Evolutionary conservation across 2,888 invertebrate species (phyloP).

Genomic region (Oxycera nigricornis): DNA sequence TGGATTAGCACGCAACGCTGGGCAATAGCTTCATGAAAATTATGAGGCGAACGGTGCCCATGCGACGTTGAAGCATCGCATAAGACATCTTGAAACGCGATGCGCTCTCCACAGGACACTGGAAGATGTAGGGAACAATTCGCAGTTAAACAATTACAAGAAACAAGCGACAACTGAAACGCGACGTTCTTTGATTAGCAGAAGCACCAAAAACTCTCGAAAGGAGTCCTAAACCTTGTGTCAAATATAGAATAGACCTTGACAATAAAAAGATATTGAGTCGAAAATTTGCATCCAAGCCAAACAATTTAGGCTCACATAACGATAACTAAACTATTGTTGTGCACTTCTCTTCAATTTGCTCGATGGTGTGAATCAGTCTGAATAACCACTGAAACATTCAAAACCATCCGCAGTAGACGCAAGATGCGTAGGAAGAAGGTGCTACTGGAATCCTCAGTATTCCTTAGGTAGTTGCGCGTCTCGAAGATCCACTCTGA

Average conservation of each 20-base stretch:
- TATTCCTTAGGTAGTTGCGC: background rate
- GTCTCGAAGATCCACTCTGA: background rate
- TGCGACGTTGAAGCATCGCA: background rate
- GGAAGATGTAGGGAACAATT: background rate
- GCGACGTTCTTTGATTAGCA: background rate
- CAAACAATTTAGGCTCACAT: too few relatives aligned
- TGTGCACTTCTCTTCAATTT: background rate
- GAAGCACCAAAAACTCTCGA: background rate
- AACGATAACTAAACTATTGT: background rate
- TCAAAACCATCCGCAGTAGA: background rate
- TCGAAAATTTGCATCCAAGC: too few relatives aligned
- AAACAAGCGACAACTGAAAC: background rate
- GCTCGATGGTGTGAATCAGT: background rate
- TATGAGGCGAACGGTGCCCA: background rate
- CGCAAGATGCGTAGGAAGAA: conserved; percentile 27
- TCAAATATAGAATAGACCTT: too few relatives aligned
- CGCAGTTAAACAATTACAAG: background rate
- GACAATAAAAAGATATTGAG: too few relatives aligned
- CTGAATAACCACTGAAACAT: background rate
- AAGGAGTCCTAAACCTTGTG: too few relatives aligned
- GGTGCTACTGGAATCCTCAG: conserved; percentile 23
- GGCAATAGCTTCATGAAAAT: background rate
- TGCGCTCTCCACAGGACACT: conserved; percentile 1
- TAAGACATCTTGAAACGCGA: conserved; percentile 1
- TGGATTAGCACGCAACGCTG: background rate